Evolutionary conservation across 2,888 invertebrate genomes (phyloP), one percentile per base, ranked within the genome.

Genomic region (Cosmia pyralina): DNA sequence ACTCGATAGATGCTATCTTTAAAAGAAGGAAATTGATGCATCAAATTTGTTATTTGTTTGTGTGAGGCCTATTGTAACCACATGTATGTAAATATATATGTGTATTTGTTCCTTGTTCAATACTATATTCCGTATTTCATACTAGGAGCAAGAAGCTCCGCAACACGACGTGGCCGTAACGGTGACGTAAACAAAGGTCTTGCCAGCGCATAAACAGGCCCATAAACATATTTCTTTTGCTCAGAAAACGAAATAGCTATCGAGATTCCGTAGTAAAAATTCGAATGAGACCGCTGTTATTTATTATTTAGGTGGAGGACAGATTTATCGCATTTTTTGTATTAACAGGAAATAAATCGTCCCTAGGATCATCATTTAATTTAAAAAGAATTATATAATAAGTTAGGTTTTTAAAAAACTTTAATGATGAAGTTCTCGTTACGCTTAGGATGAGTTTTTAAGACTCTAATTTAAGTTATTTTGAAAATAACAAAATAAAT

Each of bases 201-300:
- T 81, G 77, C 77, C 74, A 82, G 84, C 81, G 81, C 77, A 86
- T 86, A 86, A 85, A 86, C 86, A 88, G 81, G 63, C 71, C 85
- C 85, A 87, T 86, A 87, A 86, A 87, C 86, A 86, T 86, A 87
- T 87, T 86, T 86, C 83, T 85, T 83, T 83, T 79, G 77, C 85
- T 77, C 79, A 76, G 78, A 86, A 81, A 84, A 84, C 74, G 87
- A 75, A 87, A 85, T 82, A 81, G 81, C 84, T 84, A 87, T 83
- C 77, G 82, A 85, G 82, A 81, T 83, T 75, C 75, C 68, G 80
- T 86, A 83, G 84, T 84, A 84, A 88, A 87, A 87, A 85, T 85
- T 86, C 76, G 83, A 84, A 82, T 76, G 75, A 85, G 82, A 82
- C 81, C 82, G 72, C 83, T 83, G 88, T 87, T 86, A 84, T 85